Conservation (phyloP, 35 echinoderm and acorn worm genomes). For the Nesometra sesokonis region DNA sequence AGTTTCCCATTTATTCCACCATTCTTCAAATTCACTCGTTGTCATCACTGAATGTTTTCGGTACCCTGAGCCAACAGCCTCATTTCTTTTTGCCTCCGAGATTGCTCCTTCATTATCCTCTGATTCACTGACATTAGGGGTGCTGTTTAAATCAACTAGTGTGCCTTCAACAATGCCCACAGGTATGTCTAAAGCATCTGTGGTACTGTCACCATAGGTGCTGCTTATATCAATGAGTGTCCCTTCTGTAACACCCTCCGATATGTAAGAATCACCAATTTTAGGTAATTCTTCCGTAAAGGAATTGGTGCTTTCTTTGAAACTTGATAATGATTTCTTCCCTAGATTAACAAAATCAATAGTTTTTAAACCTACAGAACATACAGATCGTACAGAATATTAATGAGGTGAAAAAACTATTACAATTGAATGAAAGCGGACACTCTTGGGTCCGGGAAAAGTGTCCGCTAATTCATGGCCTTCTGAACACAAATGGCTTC, state of each 20-base stretch:
- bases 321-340: not conserved
- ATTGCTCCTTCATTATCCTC: not conserved
- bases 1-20: not conserved
- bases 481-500: too few relatives aligned
- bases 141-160: not conserved
- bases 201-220: not conserved
- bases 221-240: not conserved
- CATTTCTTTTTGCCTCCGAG: not conserved
- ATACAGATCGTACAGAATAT: too few relatives aligned
- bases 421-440: too few relatives aligned
- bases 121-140: not conserved
- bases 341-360: too few relatives aligned
- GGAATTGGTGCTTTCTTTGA: not conserved
- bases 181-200: not conserved
- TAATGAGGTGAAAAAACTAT: too few relatives aligned
- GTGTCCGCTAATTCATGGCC: too few relatives aligned
- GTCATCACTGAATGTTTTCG: not conserved
- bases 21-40: not conserved
- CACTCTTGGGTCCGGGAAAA: too few relatives aligned
- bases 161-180: not conserved
- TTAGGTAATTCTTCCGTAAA: not conserved
- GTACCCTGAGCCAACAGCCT: not conserved
- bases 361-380: too few relatives aligned
- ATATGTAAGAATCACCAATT: not conserved
- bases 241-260: not conserved